phyloP scores from a whole-genome alignment of 2,113 vertebrate genomes.

The Marcusenius ussheri region DNA sequence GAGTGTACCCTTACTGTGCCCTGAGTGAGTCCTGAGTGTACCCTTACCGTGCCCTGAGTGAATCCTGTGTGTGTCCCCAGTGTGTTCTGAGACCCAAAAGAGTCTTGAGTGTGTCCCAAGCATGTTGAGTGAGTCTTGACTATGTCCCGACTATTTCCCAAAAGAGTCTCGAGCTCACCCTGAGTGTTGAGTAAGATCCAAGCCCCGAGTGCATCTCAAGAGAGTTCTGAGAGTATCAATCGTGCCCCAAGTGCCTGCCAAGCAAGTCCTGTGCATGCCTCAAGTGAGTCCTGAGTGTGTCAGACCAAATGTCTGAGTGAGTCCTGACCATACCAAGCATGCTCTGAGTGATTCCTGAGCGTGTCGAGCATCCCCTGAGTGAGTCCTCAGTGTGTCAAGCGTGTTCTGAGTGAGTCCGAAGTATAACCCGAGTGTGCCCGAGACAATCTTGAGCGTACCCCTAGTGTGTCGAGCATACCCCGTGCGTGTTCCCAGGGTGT shows the following conservation, averaged over 20 bases:
- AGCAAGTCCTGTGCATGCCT: background rate
- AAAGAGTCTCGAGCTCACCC: background rate
- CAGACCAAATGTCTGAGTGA: too few species aligned
- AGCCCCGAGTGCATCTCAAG: background rate
- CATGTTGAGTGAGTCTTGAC: background rate
- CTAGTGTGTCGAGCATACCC: too few species aligned
- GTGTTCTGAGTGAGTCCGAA: background rate
- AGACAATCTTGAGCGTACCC: too few species aligned
- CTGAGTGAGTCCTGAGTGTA: too few species aligned
- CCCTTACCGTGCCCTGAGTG: too few species aligned
- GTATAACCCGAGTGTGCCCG: too few species aligned
- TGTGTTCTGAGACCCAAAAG: background rate
- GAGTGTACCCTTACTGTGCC: too few species aligned
- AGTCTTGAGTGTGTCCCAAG: background rate
- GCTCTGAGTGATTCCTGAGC: too few species aligned
- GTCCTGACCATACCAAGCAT: too few species aligned
- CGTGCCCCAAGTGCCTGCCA: background rate
- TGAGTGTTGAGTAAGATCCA: background rate
- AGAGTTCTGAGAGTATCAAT: background rate
- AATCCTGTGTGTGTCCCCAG: background rate
- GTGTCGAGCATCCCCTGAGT: too few species aligned
- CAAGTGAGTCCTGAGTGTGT: background rate
- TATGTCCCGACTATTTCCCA: background rate
- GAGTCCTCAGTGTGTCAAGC: background rate
- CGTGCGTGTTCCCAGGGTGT: background rate